phyloP scores from a whole-genome alignment of 2,797 vertebrate species.

The Huso huso region DNA sequence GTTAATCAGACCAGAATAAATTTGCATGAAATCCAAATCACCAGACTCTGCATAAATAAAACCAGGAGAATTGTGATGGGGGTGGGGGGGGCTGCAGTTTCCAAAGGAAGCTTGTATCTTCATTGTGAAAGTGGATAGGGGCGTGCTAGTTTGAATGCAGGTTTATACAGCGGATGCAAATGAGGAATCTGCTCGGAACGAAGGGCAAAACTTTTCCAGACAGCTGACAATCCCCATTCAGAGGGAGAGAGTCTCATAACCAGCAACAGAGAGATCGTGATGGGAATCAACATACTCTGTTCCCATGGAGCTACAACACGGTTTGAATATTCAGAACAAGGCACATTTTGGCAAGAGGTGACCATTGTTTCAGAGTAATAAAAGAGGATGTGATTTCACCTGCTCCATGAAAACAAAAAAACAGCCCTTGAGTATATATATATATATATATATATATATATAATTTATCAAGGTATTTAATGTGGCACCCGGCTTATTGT shows the following conservation, averaged over 20 bases:
- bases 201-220: slow-evolving; percentile 57
- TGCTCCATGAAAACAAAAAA: slow-evolving; percentile 36
- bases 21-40: slow-evolving; percentile 59
- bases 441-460: too few relatives aligned
- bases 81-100: slow-evolving; percentile 42
- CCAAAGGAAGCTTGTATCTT: slow-evolving; percentile 53
- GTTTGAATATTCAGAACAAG: slow-evolving; percentile 65
- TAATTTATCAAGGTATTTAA: slow-evolving; percentile 1
- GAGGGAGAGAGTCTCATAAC: slow-evolving; percentile 33
- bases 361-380: slow-evolving; percentile 48
- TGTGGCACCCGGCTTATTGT: not conserved
- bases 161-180: slow-evolving; percentile 81
- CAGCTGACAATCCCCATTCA: slow-evolving; percentile 65
- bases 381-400: slow-evolving; percentile 45
- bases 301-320: slow-evolving; percentile 53
- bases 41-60: slow-evolving; percentile 42
- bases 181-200: slow-evolving; percentile 69
- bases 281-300: slow-evolving; percentile 46
- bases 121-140: slow-evolving; percentile 61
- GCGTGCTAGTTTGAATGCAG: slow-evolving; percentile 77
- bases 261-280: slow-evolving; percentile 40
- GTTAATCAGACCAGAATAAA: slow-evolving; percentile 40
- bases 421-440: not conserved
- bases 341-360: slow-evolving; percentile 53
- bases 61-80: slow-evolving; percentile 24